Conservation (phyloP, 2,113 vertebrate species). For the Onychostruthus taczanowskii region DNA sequence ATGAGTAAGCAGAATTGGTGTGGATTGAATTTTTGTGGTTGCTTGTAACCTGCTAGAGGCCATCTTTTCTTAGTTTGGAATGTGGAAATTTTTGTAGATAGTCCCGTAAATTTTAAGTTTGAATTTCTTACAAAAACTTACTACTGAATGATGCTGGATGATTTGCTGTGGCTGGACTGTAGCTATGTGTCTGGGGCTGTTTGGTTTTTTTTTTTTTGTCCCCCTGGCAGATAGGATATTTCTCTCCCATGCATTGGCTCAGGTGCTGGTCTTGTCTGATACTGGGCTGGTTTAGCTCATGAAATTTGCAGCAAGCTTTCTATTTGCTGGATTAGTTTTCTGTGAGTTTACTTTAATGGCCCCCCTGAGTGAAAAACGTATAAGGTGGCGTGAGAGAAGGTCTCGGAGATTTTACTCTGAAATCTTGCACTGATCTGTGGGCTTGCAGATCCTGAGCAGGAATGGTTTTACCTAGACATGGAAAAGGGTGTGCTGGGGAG, state of each 20-base stretch:
- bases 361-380: neutral
- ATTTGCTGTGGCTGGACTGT: neutral
- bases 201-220: neutral
- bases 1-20: neutral
- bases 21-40: neutral
- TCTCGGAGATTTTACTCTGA: neutral
- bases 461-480: accelerated
- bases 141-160: neutral
- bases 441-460: neutral
- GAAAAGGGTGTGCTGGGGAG: neutral
- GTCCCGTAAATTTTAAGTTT: neutral
- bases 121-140: neutral
- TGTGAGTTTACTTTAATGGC: neutral
- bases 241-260: neutral
- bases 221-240: neutral
- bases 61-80: neutral
- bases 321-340: neutral
- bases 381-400: neutral
- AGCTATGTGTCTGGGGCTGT: neutral
- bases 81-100: neutral
- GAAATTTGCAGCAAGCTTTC: neutral
- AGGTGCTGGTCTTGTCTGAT: neutral
- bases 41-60: neutral
- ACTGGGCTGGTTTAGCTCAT: neutral
- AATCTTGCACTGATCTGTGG: neutral